Evolutionary conservation across 2,797 vertebrate species (phyloP), one percentile per base, ranked within the genome.

Genomic region (Xiphophorus birchmanni): DNA sequence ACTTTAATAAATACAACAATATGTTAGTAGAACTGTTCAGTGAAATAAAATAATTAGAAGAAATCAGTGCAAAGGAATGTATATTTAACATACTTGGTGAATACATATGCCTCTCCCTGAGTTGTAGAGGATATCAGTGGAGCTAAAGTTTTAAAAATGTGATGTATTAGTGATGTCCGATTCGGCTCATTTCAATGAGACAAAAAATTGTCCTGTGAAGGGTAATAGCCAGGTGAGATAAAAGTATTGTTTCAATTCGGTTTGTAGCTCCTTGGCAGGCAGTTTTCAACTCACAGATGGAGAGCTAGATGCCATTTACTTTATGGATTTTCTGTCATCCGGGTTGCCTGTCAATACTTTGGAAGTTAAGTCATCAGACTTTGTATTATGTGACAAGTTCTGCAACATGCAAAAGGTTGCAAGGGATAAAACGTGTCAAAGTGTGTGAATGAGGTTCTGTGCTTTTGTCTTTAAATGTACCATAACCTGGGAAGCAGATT

Each of bases 81-180:
- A 80, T 86, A 78, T 85, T 83, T 86, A 35, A 58, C 84, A 76
- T 81, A 83, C 80, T 81, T 77, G 69, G 78, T 88, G 78, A 76
- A 81, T 79, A 60, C 73, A 69, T 84, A 79, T 78, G 86, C 67
- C 80, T 78, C 80, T 86, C 90, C 90, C 88, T 32, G 83, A 86
- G 92, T 90, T 85, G 32, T 79, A 87, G 87, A 81, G 89, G 85
- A 90, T 90, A 88, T 89, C 88, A 89, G 90, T 81, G 15, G 60
- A 35, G 60, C 7, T 29, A 21, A 65, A 9, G 8, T 21, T 37
- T 37, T 65, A 65, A 10, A 8, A 65, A 8, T 65, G 18, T 37
- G 32, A 37, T 65, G 35, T 4, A 37, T 65, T 65, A 65, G 3
- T 65, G 63, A 65, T 65, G 35, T 37, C 90, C 90, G 88, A 88